phyloP scores from a whole-genome alignment of 2,888 invertebrate species.

The Antheraea assamensis region DNA sequence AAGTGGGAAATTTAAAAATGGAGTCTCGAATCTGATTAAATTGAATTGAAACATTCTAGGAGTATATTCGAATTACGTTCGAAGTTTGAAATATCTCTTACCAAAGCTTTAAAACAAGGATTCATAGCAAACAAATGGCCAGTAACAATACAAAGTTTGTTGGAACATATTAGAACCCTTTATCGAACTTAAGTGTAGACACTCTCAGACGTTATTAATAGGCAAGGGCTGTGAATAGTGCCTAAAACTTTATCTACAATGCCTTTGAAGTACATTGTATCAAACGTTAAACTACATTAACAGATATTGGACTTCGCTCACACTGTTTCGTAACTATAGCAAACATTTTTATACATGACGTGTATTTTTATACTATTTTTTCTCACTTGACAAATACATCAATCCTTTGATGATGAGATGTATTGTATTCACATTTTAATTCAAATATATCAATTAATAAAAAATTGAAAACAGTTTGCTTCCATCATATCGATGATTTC shows the following conservation, averaged over 20 bases:
- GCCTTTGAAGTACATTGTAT: constrained; percentile 11
- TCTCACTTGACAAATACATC: neutral
- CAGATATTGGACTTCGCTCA: constrained; percentile 8
- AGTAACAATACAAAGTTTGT: constrained; percentile 5
- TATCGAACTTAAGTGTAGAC: neutral
- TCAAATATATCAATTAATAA: too few species aligned
- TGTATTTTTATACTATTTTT: neutral
- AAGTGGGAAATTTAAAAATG: neutral
- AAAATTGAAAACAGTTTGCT: too few species aligned
- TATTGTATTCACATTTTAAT: too few species aligned
- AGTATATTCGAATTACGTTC: neutral
- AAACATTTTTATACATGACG: neutral
- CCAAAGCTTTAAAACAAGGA: neutral
- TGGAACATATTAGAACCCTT: constrained; percentile 8
- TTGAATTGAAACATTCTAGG: neutral
- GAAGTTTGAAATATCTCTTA: neutral
- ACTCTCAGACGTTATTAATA: constrained; percentile 5
- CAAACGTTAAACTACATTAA: constrained; percentile 7
- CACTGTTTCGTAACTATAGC: neutral
- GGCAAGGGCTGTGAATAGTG: neutral
- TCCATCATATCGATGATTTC: too few species aligned
- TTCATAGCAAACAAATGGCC: neutral
- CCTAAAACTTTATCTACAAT: constrained; percentile 13
- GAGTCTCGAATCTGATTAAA: neutral
- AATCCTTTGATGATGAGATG: neutral